Percentiles rank a stretch among this genome's conserved stretches.
phyloP scores from a whole-genome alignment of 2,113 vertebrate genomes.

The Nycticryphes semicollaris region DNA sequence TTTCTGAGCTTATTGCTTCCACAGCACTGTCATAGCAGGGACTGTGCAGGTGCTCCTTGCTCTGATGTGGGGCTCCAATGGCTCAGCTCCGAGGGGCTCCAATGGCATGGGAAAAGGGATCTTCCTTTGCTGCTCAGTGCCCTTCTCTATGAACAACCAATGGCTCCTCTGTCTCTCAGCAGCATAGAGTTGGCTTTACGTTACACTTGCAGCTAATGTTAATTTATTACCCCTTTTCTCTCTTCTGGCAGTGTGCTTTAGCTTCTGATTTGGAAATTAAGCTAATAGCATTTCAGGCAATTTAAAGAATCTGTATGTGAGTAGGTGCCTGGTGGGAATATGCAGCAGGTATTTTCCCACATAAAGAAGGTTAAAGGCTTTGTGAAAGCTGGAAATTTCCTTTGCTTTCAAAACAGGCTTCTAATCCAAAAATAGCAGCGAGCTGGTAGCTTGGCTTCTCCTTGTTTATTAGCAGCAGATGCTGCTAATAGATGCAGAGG shows the following conservation, averaged over 20 bases:
- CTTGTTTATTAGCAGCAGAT: conserved; percentile 53
- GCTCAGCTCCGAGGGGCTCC: not conserved
- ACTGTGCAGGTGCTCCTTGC: not conserved
- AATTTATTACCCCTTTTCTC: not conserved
- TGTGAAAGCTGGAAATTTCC: conserved; percentile 48
- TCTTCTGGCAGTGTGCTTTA: not conserved
- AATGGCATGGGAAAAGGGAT: fast-evolving
- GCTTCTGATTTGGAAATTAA: conserved; percentile 9
- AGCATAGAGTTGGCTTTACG: not conserved
- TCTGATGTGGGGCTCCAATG: fast-evolving
- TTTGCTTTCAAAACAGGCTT: conserved; percentile 41
- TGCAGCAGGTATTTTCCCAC: conserved; percentile 14
- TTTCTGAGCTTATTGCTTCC: not conserved
- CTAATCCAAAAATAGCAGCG: conserved; percentile 47
- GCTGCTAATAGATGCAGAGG: conserved; percentile 18
- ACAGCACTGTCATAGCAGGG: not conserved
- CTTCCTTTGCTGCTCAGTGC: not conserved
- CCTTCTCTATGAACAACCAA: not conserved
- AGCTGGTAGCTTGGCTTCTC: conserved; percentile 43
- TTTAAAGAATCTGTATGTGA: not conserved
- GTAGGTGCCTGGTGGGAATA: not conserved
- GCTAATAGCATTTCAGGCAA: not conserved
- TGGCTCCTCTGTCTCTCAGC: not conserved
- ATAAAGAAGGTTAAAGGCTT: not conserved
- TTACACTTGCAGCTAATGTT: not conserved